Evolutionary conservation across 2,888 invertebrate species (phyloP), one percentile per base, ranked within the genome.

Genomic region (Atethmia centrago): DNA sequence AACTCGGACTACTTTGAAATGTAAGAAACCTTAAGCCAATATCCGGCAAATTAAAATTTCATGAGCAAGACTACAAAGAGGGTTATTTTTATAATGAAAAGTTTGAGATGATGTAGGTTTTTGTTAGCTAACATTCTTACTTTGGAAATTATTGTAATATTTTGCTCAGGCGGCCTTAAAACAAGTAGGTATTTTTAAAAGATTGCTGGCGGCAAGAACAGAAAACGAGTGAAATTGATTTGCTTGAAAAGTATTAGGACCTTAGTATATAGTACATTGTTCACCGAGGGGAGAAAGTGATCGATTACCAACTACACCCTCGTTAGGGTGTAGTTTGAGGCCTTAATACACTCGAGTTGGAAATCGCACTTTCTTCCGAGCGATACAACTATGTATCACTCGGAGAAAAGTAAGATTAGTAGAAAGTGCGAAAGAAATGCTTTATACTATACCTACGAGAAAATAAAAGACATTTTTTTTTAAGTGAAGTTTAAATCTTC

Each of bases 1-100:
- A 47, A 61, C 56, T 59, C 49, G 0, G 21, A 82, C 74, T 82
- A 79, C 51, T 62, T 79, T n/a, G 19, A 71, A 72, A 65, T 74
- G 49, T 67, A 64, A 63, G 28, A 68, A 80, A 80, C 59, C 77
- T 72, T 31, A 53, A 67, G 61, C 28, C 63, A 71, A 59, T 67
- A 80, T 80, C 58, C 70, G 56, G 66, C 64, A 64, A 80, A 83
- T 83, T 80, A 77, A 73, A 71, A 71, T 79, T 83, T 83, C 77
- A 82, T 77, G 70, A 68, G 70, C 65, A n/a, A n/a, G 40, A 56
- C 16, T 72, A 76, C 76, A 80, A 75, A 76, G 72, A 42, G 73
- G 55, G 77, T 71, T 79, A 73, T 82, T 83, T 77, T 80, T 77
- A 68, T 77, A 74, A 69, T 40, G 69, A 61, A 70, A 68, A 71